phyloP scores from a whole-genome alignment of 2,113 vertebrate genomes.

The Takifugu flavidus region DNA sequence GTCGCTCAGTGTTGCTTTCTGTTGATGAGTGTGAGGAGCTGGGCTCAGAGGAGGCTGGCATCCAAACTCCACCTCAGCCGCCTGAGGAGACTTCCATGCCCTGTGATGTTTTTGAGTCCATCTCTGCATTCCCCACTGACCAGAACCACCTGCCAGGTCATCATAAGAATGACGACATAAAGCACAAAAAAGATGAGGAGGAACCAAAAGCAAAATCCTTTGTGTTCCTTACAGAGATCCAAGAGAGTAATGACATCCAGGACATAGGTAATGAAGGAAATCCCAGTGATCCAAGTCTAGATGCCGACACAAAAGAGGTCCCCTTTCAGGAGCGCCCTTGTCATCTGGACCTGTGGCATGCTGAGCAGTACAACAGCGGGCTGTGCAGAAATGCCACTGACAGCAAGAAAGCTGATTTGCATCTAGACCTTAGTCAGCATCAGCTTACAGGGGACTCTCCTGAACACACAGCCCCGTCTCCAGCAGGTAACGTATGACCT shows the following conservation, averaged over 20 bases:
- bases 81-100: constrained; percentile 67
- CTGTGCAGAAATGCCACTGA: constrained; percentile 76
- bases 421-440: constrained; percentile 82
- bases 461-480: constrained; percentile 83
- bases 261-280: constrained; percentile 11
- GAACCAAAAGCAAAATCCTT: constrained; percentile 25
- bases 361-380: constrained; percentile 75
- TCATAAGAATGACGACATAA: constrained; percentile 3
- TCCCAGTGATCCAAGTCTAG: constrained; percentile 3
- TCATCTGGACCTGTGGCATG: constrained; percentile 87
- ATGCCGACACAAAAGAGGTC: constrained; percentile 64
- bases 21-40: constrained; percentile 98
- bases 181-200: constrained; percentile 11
- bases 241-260: constrained; percentile 9
- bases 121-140: constrained; percentile 56
- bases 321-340: constrained; percentile 89
- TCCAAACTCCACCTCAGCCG: constrained; percentile 67
- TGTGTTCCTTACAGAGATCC: constrained; percentile 58
- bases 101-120: constrained; percentile 85
- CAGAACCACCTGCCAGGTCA: constrained; percentile 29
- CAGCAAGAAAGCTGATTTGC: constrained; percentile 79
- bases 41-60: constrained; percentile 85
- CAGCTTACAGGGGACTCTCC: constrained; percentile 81
- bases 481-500: constrained; percentile 98
- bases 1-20: constrained; percentile 90